These are phyloP conservation scores for Antennarius maculatus DNA, from an alignment of 2,797 vertebrate species.

Conservation along the genomic window DNA sequence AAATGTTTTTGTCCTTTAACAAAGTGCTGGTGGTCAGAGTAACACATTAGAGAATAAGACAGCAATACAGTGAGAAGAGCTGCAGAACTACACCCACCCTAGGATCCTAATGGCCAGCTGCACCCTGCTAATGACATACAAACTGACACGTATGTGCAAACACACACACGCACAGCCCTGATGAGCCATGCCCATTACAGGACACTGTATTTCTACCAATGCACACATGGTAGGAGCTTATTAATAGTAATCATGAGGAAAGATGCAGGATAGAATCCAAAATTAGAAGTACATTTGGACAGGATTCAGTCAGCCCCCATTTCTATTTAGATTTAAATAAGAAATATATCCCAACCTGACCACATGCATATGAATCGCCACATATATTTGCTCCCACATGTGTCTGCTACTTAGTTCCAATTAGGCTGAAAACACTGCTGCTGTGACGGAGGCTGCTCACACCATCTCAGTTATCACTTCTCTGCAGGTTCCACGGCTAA, in stretches of 20 bases:
- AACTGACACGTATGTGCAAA: slow-evolving; percentile 10
- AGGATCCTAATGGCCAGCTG: slow-evolving; percentile 76
- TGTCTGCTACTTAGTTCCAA: slow-evolving; percentile 86
- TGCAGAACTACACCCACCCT: slow-evolving; percentile 70
- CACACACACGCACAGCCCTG: slow-evolving; percentile 5
- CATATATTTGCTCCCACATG: slow-evolving; percentile 85
- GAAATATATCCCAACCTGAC: slow-evolving; percentile 80
- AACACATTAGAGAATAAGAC: slow-evolving; percentile 71
- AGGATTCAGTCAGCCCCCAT: slow-evolving; percentile 76
- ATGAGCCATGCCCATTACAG: slow-evolving; percentile 60
- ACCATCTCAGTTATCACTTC: slow-evolving; percentile 83
- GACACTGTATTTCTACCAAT: slow-evolving; percentile 55
- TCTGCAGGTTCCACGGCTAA: slow-evolving; percentile 81
- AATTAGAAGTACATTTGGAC: slow-evolving; percentile 80
- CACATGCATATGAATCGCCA: slow-evolving; percentile 86
- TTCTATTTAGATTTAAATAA: slow-evolving; percentile 87
- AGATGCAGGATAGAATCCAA: slow-evolving; percentile 80
- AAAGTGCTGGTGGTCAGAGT: slow-evolving; percentile 76
- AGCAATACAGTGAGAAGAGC: slow-evolving; percentile 54
- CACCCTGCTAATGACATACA: slow-evolving; percentile 70
- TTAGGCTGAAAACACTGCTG: slow-evolving; percentile 83
- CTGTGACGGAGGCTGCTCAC: slow-evolving; percentile 80
- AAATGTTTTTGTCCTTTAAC: slow-evolving; percentile 80
- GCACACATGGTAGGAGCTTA: slow-evolving; percentile 74
- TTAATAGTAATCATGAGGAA: slow-evolving; percentile 81